phyloP scores from a whole-genome alignment of 2,113 vertebrate genomes.

The Laterallus jamaicensis region DNA sequence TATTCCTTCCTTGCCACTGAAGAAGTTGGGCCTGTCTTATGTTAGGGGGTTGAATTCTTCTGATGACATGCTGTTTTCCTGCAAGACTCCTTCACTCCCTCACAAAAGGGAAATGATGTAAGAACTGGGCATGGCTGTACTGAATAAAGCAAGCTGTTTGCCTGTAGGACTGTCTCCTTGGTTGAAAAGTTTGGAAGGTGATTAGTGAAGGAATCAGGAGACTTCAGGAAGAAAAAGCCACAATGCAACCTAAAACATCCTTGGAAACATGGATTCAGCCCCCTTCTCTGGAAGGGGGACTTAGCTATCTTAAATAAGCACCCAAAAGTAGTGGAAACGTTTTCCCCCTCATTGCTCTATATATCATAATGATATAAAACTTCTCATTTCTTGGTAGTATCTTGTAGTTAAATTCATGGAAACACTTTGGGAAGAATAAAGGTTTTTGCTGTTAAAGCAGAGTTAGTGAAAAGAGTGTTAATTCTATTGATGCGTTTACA shows the following conservation, averaged over 20 bases:
- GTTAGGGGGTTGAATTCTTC: neutral
- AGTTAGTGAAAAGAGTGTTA: neutral
- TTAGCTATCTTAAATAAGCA: neutral
- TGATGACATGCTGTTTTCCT: neutral
- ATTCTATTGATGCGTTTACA: neutral
- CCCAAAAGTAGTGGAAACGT: neutral
- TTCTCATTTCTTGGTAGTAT: neutral
- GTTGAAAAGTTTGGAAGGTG: neutral
- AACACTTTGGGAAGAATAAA: neutral
- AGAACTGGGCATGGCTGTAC: neutral
- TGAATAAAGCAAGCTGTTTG: neutral
- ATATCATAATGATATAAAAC: neutral
- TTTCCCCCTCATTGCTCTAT: neutral
- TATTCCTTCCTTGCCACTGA: neutral
- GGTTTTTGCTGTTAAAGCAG: neutral
- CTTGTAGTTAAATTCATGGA: neutral
- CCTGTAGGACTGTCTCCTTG: neutral
- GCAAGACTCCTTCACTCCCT: neutral
- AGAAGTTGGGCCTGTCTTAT: neutral
- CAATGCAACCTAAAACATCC: neutral
- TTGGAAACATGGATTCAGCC: neutral
- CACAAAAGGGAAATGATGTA: neutral
- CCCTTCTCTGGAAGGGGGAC: neutral
- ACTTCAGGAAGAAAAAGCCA: neutral
- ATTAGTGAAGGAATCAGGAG: neutral